These are phyloP conservation scores for Coluber constrictor DNA, from an alignment of 2,797 vertebrate genomes.

Conservation along the genomic window DNA sequence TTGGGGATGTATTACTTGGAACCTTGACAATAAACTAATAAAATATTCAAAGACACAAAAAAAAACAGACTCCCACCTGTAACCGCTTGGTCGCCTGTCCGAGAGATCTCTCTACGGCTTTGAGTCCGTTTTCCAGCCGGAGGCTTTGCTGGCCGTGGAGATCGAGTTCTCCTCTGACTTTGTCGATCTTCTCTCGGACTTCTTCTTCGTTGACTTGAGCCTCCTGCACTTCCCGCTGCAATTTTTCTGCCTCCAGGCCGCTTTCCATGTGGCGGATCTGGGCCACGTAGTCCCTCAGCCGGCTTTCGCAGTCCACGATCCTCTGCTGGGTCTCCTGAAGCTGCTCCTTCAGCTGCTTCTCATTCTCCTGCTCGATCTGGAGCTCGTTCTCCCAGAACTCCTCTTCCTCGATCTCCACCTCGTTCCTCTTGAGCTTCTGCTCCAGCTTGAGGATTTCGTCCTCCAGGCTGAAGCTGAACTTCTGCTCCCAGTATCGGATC, in stretches of 20 bases:
- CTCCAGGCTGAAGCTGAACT: conserved; percentile 71
- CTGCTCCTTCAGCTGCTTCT: conserved; percentile 91
- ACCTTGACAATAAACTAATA: too few species aligned
- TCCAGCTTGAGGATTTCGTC: conserved; percentile 89
- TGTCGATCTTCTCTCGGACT: conserved; percentile 85
- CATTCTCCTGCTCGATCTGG: conserved; percentile 94
- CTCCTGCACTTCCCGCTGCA: conserved; percentile 86
- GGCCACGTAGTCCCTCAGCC: conserved; percentile 82
- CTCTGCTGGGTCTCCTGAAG: conserved; percentile 86
- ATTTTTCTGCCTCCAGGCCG: conserved; percentile 85
- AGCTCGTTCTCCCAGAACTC: conserved; percentile 98
- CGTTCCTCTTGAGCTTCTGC: conserved; percentile 88
- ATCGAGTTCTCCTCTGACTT: conserved; percentile 86
- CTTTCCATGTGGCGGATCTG: conserved; percentile 83
- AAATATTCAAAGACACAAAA: neutral
- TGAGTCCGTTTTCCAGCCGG: conserved; percentile 89
- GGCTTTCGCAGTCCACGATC: conserved; percentile 82
- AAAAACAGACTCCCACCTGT: conserved; percentile 76
- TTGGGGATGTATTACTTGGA: too few species aligned
- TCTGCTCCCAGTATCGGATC: conserved; percentile 82
- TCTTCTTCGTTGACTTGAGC: conserved; percentile 89
- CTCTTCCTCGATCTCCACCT: conserved; percentile 95
- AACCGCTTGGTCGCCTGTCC: conserved; percentile 87
- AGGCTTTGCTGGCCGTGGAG: conserved; percentile 88
- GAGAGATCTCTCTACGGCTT: conserved; percentile 89